A percentile compares a stretch with the other conserved stretches of the same genome.
Evolutionary conservation across 2,888 invertebrate genomes (phyloP).

Genomic region (Himalopsyche anomala): DNA sequence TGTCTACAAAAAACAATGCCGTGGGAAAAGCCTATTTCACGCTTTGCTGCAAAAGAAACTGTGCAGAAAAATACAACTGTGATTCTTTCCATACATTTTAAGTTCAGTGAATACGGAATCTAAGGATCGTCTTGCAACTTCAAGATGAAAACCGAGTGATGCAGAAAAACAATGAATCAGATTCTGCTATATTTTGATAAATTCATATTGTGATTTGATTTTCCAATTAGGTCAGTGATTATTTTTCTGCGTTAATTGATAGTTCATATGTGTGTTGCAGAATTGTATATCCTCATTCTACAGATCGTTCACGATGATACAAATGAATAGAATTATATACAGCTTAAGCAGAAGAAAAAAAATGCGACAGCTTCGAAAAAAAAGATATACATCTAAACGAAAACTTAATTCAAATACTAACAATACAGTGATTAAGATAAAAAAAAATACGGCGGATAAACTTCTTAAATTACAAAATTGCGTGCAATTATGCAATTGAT

Average conservation of each 20-base stretch:
- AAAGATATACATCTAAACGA: too few relatives aligned
- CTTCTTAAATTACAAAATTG: neutral
- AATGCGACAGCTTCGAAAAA: too few relatives aligned
- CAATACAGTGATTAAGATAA: constrained; percentile 8
- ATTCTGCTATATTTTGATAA: neutral
- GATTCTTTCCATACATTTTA: neutral
- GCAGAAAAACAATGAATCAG: too few relatives aligned
- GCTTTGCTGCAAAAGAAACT: constrained; percentile 27
- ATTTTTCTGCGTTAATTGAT: neutral
- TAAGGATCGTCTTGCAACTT: neutral
- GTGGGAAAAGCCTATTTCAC: constrained; percentile 34
- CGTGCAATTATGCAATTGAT: too few relatives aligned
- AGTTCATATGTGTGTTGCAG: neutral
- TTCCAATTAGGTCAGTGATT: neutral
- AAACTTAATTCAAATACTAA: neutral
- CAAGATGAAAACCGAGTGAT: too few relatives aligned
- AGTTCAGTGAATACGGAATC: neutral
- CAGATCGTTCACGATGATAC: neutral
- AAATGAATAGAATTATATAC: neutral
- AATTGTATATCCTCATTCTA: neutral
- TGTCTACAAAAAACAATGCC: constrained; percentile 15
- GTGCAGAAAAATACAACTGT: neutral
- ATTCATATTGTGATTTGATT: neutral
- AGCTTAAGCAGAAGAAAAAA: too few relatives aligned
- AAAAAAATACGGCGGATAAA: neutral